phyloP scores from a whole-genome alignment of 2,797 vertebrate species.

The Argentina silus region DNA sequence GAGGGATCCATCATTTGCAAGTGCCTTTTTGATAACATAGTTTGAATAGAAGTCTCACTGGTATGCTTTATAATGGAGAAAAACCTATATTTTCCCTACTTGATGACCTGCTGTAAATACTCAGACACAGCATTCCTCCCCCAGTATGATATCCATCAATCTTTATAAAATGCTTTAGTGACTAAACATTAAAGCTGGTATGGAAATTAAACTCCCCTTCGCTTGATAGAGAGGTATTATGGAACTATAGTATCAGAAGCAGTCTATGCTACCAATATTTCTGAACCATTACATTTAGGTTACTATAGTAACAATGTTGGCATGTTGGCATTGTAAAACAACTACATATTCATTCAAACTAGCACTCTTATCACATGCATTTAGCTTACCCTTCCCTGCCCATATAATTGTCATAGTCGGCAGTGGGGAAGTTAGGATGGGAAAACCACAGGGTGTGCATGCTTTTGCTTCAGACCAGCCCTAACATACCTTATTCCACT shows the following conservation, averaged over 20 bases:
- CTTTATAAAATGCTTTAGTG: neutral
- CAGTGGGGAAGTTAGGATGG: too few species aligned
- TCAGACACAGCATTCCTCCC: neutral
- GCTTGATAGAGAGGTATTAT: neutral
- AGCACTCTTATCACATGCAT: neutral
- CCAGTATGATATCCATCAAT: neutral
- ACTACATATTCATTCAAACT: neutral
- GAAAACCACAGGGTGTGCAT: too few species aligned
- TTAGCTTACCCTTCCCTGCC: too few species aligned
- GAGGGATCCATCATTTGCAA: conserved; percentile 45
- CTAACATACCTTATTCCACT: too few species aligned
- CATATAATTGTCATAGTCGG: too few species aligned
- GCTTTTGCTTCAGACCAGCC: too few species aligned
- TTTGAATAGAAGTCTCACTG: neutral
- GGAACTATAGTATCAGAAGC: neutral
- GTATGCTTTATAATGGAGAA: neutral
- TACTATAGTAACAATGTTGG: neutral
- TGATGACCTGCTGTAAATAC: neutral
- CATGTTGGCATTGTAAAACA: neutral
- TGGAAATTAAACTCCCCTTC: neutral
- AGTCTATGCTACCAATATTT: neutral
- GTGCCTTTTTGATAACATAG: conserved; percentile 7
- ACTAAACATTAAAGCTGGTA: neutral
- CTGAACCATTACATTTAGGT: neutral
- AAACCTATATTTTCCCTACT: neutral